Conservation (phyloP, 2,113 vertebrate species). For the Pangasianodon hypophthalmus region DNA sequence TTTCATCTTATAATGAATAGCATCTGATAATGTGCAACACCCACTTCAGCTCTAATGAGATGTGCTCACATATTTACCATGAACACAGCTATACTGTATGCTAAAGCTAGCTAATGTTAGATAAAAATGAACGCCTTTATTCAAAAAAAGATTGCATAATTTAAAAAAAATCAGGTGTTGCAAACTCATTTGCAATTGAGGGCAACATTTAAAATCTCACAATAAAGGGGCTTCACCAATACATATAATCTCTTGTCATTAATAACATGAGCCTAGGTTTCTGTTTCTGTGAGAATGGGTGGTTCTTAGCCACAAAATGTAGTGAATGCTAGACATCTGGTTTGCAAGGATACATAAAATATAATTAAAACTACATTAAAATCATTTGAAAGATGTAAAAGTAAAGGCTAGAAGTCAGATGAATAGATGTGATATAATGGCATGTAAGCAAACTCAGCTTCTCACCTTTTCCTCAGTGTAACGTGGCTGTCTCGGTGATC, state of each 20-base stretch:
- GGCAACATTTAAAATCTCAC: neutral
- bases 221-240: neutral
- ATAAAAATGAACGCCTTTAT: neutral
- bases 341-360: neutral
- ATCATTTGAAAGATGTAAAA: neutral
- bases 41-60: too few species aligned
- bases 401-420: neutral
- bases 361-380: neutral
- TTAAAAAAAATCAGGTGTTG: neutral
- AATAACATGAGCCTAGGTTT: neutral
- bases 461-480: conserved; percentile 72
- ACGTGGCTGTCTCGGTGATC: conserved; percentile 58
- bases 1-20: neutral
- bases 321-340: neutral
- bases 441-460: neutral
- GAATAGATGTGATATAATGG: neutral
- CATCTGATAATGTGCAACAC: neutral
- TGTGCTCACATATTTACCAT: neutral
- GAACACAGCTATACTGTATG: neutral
- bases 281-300: neutral
- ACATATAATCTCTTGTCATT: neutral
- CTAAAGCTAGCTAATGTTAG: neutral
- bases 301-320: neutral
- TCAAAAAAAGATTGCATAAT: neutral
- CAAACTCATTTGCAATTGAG: neutral